Percentiles rank a stretch among this genome's conserved stretches.
phyloP scores from a whole-genome alignment of 2,113 vertebrate species.

The Pseudolaguvia tuberculata region DNA sequence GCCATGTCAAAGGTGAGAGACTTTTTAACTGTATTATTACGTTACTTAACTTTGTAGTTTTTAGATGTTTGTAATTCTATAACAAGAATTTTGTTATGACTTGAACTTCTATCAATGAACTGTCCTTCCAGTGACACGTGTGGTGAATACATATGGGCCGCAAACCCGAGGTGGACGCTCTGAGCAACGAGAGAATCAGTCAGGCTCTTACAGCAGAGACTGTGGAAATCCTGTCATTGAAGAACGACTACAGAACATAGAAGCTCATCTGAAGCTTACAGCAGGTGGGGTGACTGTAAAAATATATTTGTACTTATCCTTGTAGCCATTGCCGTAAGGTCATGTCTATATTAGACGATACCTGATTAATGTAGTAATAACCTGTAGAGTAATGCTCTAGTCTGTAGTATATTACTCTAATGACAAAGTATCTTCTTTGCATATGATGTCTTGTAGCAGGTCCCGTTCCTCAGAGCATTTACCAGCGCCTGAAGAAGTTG shows the following conservation, averaged over 20 bases:
- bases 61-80: not conserved
- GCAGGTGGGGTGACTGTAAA: conserved; percentile 66
- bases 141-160: conserved; percentile 92
- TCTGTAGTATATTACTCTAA: not conserved
- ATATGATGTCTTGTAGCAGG: conserved; percentile 67
- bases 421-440: not conserved
- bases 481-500: conserved; percentile 92
- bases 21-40: not conserved
- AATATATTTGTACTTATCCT: not conserved
- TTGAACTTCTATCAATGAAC: not conserved
- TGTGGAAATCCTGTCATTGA: conserved; percentile 89
- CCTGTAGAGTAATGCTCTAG: not conserved
- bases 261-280: conserved; percentile 85
- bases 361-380: not conserved
- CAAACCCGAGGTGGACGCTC: conserved; percentile 78
- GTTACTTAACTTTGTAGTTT: not conserved
- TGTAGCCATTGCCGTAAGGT: not conserved
- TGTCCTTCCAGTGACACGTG: conserved; percentile 78
- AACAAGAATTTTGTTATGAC: not conserved
- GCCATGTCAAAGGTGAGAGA: conserved; percentile 87
- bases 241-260: conserved; percentile 90
- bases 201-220: conserved; percentile 59
- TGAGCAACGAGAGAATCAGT: conserved; percentile 71
- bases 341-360: not conserved
- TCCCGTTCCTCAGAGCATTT: conserved; percentile 88